A percentile compares a stretch with the other conserved stretches of the same genome.
phyloP scores from a whole-genome alignment of 2,797 vertebrate genomes.

The Dromococcyx pavoninus region DNA sequence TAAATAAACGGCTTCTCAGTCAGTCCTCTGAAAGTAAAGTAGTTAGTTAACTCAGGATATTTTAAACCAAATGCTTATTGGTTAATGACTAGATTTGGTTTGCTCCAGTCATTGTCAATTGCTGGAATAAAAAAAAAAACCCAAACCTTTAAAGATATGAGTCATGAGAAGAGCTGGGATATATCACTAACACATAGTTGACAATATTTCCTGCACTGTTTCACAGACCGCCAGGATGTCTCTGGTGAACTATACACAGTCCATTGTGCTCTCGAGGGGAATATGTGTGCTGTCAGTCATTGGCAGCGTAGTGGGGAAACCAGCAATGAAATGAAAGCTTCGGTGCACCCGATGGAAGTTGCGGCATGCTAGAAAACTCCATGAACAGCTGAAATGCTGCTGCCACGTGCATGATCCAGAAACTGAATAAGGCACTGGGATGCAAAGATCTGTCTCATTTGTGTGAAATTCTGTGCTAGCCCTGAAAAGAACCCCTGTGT shows the following conservation, averaged over 20 bases:
- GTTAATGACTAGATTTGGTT: neutral
- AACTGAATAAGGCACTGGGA: neutral
- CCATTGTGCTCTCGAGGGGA: neutral
- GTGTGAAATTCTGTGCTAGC: neutral
- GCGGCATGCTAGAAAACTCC: neutral
- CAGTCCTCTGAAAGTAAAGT: neutral
- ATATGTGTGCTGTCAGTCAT: conserved; percentile 34
- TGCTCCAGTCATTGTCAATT: neutral
- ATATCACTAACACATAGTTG: conserved; percentile 61
- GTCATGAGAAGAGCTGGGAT: conserved; percentile 61
- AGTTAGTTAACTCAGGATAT: neutral
- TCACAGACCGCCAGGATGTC: conserved; percentile 20
- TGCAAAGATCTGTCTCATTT: neutral
- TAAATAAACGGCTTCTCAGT: neutral
- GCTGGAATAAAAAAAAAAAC: neutral
- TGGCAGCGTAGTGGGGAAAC: conserved; percentile 10
- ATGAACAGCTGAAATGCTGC: conserved; percentile 18
- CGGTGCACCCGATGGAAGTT: neutral
- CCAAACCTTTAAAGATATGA: neutral
- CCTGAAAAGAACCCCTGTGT: neutral
- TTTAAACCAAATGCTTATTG: neutral
- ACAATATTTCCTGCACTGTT: conserved; percentile 45
- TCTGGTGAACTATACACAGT: conserved; percentile 12
- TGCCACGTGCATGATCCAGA: neutral
- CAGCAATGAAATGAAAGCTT: conserved; percentile 28